phyloP scores from a whole-genome alignment of 64 coral and sea anemone genomes.

The Stichodactyla mertensii region DNA sequence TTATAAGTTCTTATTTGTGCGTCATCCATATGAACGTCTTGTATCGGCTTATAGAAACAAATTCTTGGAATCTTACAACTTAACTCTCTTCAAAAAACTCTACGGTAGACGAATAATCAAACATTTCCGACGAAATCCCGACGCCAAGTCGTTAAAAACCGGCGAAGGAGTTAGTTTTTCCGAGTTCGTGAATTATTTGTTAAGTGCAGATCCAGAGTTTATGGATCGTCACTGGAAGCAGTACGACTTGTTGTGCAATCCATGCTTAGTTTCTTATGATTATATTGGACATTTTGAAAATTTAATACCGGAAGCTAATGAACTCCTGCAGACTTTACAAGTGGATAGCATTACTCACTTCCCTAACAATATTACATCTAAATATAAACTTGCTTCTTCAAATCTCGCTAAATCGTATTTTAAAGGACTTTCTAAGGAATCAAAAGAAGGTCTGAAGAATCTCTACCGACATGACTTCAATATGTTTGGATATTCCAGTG shows the following conservation, averaged over 20 bases:
- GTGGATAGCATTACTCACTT: conserved; percentile 57
- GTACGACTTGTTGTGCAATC: conserved; percentile 76
- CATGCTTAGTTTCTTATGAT: conserved; percentile 90
- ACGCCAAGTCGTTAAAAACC: conserved; percentile 35
- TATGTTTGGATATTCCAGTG: conserved; percentile 86
- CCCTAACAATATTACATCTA: conserved; percentile 75
- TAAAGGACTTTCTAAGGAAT: conserved; percentile 38
- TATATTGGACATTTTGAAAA: conserved; percentile 94
- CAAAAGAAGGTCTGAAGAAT: conserved; percentile 62
- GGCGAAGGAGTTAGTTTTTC: conserved; percentile 88
- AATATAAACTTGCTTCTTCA: conserved; percentile 56
- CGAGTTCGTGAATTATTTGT: conserved; percentile 84
- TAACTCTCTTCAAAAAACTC: conserved; percentile 77
- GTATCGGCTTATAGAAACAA: conserved; percentile 97
- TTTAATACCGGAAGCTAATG: conserved; percentile 54
- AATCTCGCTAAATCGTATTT: conserved; percentile 65
- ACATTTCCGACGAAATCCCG: conserved; percentile 68
- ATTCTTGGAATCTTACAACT: conserved; percentile 93
- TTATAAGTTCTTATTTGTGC: conserved; percentile 93
- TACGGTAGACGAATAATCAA: conserved; percentile 85
- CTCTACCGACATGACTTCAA: conserved; percentile 88
- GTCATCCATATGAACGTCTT: conserved; percentile 85
- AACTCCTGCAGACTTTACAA: conserved; percentile 50
- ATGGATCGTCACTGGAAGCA: conserved; percentile 87
- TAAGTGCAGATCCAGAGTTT: conserved; percentile 50